phyloP scores from a whole-genome alignment of 92 coral and sea anemone genomes.

The Paragorgia papillata region DNA sequence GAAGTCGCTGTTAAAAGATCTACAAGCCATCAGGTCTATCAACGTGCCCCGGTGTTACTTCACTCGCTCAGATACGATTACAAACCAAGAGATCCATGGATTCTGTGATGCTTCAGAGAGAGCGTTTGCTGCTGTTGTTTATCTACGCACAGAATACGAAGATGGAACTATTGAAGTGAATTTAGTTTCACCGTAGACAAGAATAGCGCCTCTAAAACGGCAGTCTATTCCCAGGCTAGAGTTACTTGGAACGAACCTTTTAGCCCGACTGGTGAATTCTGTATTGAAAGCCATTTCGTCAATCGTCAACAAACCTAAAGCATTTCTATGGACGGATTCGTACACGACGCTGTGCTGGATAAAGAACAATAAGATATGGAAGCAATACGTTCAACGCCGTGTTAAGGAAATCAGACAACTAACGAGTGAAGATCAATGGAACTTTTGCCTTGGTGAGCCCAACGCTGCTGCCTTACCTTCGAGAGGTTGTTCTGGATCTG shows the following conservation, averaged over 20 bases:
- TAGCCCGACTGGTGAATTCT: not conserved
- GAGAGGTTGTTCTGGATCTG: no score
- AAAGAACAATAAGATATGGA: constrained; percentile 13
- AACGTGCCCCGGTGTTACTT: no score
- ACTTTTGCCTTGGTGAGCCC: no score
- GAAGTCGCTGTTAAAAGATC: no score
- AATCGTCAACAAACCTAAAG: not conserved
- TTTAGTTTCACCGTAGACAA: not conserved
- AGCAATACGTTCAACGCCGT: constrained; percentile 10
- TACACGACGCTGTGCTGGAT: constrained; percentile 15
- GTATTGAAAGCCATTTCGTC: constrained; percentile 1
- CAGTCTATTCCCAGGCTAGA: constrained; percentile 2
- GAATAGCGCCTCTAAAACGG: not conserved
- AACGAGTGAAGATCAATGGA: not conserved
- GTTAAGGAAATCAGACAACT: constrained; percentile 9
- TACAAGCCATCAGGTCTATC: no score
- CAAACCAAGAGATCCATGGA: no score
- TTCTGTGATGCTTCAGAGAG: no score
- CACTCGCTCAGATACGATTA: no score
- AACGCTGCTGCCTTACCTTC: no score
- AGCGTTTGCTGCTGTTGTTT: no score
- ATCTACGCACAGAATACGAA: no score
- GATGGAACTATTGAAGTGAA: no score
- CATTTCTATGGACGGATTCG: constrained; percentile 30
- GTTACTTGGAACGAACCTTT: not conserved